Evolutionary conservation across 92 coral and sea anemone genomes (phyloP).

Genomic region (Actinernus sp.): DNA sequence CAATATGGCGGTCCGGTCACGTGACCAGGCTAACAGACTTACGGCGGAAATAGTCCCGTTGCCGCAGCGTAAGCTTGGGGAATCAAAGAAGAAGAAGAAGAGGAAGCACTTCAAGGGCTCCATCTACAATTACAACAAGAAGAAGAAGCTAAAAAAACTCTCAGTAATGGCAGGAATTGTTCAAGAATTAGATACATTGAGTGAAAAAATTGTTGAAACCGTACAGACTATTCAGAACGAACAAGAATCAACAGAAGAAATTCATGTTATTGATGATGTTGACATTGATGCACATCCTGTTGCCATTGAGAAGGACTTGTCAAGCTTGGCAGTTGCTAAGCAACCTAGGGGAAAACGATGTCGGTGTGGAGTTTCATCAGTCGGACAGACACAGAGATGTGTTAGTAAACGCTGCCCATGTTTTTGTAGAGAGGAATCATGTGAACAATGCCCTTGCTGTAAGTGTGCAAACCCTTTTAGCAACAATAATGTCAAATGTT

Average conservation of each 20-base stretch:
- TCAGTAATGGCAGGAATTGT: not conserved
- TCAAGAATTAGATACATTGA: constrained; percentile 12
- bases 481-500: constrained; percentile 60
- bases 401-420: constrained; percentile 81
- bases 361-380: constrained; percentile 69
- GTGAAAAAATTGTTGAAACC: constrained; percentile 30
- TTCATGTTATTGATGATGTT: constrained; percentile 54
- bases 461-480: constrained; percentile 84
- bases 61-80: constrained; percentile 55
- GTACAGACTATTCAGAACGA: constrained; percentile 37
- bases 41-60: constrained; percentile 73
- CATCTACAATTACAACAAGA: constrained; percentile 73
- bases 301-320: constrained; percentile 12
- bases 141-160: constrained; percentile 53
- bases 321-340: constrained; percentile 2
- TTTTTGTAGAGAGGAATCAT: constrained; percentile 59
- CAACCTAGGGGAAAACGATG: constrained; percentile 56
- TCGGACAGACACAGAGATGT: constrained; percentile 47
- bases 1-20: constrained; percentile 81
- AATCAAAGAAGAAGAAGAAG: constrained; percentile 54
- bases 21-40: constrained; percentile 46
- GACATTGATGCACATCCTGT: constrained; percentile 1
- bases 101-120: constrained; percentile 85
- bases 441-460: constrained; percentile 73
- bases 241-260: constrained; percentile 38